phyloP scores from a whole-genome alignment of 35 echinoderm and acorn worm species.

The Holothuria glaberrima region DNA sequence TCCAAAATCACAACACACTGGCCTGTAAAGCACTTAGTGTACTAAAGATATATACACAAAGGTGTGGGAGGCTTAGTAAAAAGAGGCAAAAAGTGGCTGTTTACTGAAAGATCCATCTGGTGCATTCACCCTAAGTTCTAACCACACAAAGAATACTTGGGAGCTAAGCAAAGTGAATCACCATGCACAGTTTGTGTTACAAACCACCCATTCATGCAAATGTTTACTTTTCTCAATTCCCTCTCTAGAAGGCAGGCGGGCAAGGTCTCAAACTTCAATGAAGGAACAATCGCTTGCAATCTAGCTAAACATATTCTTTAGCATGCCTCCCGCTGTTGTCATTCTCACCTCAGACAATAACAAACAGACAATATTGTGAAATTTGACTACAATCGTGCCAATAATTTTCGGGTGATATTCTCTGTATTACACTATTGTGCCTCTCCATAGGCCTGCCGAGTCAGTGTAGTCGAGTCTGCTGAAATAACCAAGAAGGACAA shows the following conservation, averaged over 20 bases:
- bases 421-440: no score
- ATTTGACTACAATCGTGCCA: no score
- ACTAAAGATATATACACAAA: slow-evolving; percentile 22
- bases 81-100: slow-evolving; percentile 19
- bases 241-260: slow-evolving; percentile 10
- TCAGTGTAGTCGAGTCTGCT: no score
- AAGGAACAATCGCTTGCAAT: slow-evolving; percentile 5
- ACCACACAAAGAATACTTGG: slow-evolving; percentile 50
- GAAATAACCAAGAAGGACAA: no score
- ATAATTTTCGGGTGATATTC: no score
- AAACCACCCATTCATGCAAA: slow-evolving; percentile 31
- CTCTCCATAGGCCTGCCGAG: no score
- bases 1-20: slow-evolving; percentile 1
- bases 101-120: slow-evolving; percentile 14
- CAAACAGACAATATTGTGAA: no score
- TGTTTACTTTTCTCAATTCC: slow-evolving; percentile 52
- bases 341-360: slow-evolving; percentile 24
- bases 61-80: slow-evolving; percentile 6
- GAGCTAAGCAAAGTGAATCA: slow-evolving; percentile 45
- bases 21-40: slow-evolving; percentile 3
- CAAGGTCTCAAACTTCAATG: slow-evolving; percentile 21
- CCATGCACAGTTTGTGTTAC: slow-evolving; percentile 48
- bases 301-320: not conserved
- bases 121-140: slow-evolving; percentile 34
- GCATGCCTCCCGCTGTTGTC: slow-evolving; percentile 15